A percentile compares a stretch with the other conserved stretches of the same genome.
Evolutionary conservation across 2,797 vertebrate genomes (phyloP).

Genomic region (Eleutherodactylus coqui): DNA sequence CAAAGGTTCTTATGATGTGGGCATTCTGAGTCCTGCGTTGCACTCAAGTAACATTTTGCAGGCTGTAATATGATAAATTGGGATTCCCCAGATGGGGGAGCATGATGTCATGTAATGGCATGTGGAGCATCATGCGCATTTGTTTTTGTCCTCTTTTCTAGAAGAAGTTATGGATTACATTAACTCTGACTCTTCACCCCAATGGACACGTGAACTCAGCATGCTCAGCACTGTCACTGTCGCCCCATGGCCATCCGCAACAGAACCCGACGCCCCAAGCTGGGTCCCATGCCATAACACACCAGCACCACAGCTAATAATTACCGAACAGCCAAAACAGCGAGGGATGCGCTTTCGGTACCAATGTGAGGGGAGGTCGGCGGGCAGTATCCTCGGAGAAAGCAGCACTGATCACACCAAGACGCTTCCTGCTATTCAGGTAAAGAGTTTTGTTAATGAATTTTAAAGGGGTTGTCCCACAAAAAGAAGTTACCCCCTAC

Average conservation of each 20-base stretch:
- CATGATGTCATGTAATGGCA: not conserved
- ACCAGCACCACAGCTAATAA: constrained; percentile 76
- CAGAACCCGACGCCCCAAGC: constrained; percentile 25
- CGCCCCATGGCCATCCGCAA: constrained; percentile 55
- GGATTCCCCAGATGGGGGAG: not conserved
- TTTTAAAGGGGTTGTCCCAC: too few species aligned
- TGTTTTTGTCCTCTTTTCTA: constrained; percentile 3
- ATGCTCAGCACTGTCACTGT: constrained; percentile 25
- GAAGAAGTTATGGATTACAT: constrained; percentile 59
- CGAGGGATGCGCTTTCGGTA: constrained; percentile 96
- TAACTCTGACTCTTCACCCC: not conserved
- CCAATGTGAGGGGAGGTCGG: constrained; percentile 91
- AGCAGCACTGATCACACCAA: constrained; percentile 87
- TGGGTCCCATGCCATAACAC: constrained; percentile 7
- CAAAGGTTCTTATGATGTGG: not conserved
- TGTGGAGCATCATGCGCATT: not conserved
- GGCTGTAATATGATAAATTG: not conserved
- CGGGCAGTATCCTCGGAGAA: constrained; percentile 90
- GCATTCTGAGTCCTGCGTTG: not conserved
- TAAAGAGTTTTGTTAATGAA: constrained; percentile 61
- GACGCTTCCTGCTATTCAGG: constrained; percentile 87
- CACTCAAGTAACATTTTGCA: not conserved
- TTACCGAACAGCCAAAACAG: constrained; percentile 92
- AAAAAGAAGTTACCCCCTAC: too few species aligned
- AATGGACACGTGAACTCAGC: constrained; percentile 37